These are phyloP conservation scores for Atherinomorus stipes DNA, from an alignment of 2,113 vertebrate genomes.

Conservation along the genomic window DNA sequence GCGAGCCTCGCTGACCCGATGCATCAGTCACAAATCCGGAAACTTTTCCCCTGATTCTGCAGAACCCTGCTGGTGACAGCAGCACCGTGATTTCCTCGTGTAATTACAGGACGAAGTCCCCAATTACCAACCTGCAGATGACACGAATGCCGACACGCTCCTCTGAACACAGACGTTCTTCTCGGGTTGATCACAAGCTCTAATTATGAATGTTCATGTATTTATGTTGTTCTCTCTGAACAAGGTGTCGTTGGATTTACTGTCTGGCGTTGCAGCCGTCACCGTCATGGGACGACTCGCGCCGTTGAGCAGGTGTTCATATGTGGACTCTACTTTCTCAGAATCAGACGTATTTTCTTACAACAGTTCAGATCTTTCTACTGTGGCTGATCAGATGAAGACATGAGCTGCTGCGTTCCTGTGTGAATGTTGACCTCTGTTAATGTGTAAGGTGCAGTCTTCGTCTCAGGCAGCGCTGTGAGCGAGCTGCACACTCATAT, in stretches of 20 bases:
- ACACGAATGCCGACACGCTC: constrained; percentile 20
- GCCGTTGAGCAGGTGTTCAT: background rate
- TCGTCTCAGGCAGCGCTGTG: constrained; percentile 53
- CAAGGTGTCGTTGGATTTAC: constrained; percentile 52
- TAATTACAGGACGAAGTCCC: constrained; percentile 16
- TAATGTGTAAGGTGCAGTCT: constrained; percentile 62
- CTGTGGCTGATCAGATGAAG: constrained; percentile 13
- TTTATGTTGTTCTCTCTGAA: constrained; percentile 45
- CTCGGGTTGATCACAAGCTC: constrained; percentile 16
- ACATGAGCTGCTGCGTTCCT: constrained; percentile 54
- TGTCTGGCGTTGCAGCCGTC: constrained; percentile 29
- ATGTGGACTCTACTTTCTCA: constrained; percentile 7
- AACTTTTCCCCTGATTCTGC: constrained; percentile 18
- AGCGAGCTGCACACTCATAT: constrained; percentile 55
- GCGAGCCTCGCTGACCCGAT: constrained; percentile 12
- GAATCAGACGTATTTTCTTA: constrained; percentile 73
- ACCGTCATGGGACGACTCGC: constrained; percentile 9
- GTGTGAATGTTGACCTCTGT: constrained; percentile 64
- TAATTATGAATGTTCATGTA: constrained; percentile 65
- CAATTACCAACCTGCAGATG: constrained; percentile 19
- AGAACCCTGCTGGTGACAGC: constrained; percentile 18
- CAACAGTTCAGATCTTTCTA: constrained; percentile 39
- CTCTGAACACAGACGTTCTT: constrained; percentile 9
- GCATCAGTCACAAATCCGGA: constrained; percentile 25
- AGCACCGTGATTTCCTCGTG: constrained; percentile 10